Evolutionary conservation across 2,797 vertebrate genomes (phyloP), one percentile per base, ranked within the genome.

Genomic region (Enteromius argenteus): DNA sequence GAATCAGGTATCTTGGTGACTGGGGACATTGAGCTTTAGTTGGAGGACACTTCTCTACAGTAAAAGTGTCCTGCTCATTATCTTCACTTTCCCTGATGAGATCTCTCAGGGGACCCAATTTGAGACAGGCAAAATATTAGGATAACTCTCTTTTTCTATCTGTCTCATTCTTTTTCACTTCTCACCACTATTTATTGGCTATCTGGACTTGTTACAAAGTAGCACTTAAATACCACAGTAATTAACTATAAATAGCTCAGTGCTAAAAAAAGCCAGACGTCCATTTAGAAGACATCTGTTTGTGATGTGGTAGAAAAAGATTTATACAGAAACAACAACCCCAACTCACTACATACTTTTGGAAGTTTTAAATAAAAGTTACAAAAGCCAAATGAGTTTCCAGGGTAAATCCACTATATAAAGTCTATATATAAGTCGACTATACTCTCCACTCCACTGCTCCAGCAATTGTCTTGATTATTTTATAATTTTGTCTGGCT

Each of bases 31-130:
- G 74, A 23, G 58, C 0, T 62, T 73, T 83, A 88, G 90, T 89
- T 68, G 68, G 71, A 87, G 67, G 27, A 77, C 79, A 81, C 82
- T 86, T 87, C 64, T 46, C 27, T n/a, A n/a, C 23, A 1, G 2
- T 89, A 88, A 90, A 85, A 86, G 88, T 86, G 66, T 77, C 19
- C 74, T 53, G 27, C 60, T 88, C 35, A 72, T 87, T 90, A 86
- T 85, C 46, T 67, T 80, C 58, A 27, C 21, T 73, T 79, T 66
- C 66, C 62, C 53, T 85, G 79, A 79, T 66, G 72, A 66, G 62
- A 56, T 81, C 67, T 83, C 79, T 68, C 88, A 74, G 60, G 81
- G 81, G 87, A 88, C 49, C 75, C 85, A 88, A 89, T 88, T 86
- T 88, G 79, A 69, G 64, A 67, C 19, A 30, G 88, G 51, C 86